Percentiles rank a stretch among this genome's conserved stretches.
Evolutionary conservation across 2,113 vertebrate genomes (phyloP).

Genomic region (Oryzias curvinotus): DNA sequence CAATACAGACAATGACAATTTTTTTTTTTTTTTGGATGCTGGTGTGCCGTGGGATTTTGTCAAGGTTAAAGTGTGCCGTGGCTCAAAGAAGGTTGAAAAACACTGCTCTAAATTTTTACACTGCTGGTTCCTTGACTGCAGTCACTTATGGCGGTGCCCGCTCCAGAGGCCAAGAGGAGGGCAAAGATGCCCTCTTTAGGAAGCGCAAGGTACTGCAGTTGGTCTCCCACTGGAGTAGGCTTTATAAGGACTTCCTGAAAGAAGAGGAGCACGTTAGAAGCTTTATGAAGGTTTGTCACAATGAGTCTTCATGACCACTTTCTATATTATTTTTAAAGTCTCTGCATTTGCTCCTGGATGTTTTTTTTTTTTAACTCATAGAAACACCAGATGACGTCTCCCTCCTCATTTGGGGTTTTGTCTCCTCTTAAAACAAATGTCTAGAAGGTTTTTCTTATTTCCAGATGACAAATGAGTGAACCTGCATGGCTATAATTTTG

Average conservation of each 20-base stretch:
- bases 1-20: too few relatives aligned
- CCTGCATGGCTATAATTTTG: too few relatives aligned
- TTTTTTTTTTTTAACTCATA: neutral
- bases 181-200: slow-evolving; percentile 87
- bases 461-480: too few relatives aligned
- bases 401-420: too few relatives aligned
- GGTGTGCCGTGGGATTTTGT: too few relatives aligned
- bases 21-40: too few relatives aligned
- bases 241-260: slow-evolving; percentile 94
- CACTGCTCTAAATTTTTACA: too few relatives aligned
- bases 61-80: too few relatives aligned
- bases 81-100: too few relatives aligned
- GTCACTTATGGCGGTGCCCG: slow-evolving; percentile 92
- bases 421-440: too few relatives aligned
- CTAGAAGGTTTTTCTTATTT: too few relatives aligned
- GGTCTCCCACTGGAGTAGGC: slow-evolving; percentile 93
- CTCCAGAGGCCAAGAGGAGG: slow-evolving; percentile 89
- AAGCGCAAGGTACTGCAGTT: slow-evolving; percentile 95
- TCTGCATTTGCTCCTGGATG: neutral
- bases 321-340: neutral
- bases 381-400: too few relatives aligned
- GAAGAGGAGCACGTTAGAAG: slow-evolving; percentile 95
- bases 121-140: slow-evolving; percentile 78
- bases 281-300: slow-evolving; percentile 88
- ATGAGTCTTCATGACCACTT: neutral